phyloP scores from a whole-genome alignment of 2,113 vertebrate species.

The Aplodontia rufa region DNA sequence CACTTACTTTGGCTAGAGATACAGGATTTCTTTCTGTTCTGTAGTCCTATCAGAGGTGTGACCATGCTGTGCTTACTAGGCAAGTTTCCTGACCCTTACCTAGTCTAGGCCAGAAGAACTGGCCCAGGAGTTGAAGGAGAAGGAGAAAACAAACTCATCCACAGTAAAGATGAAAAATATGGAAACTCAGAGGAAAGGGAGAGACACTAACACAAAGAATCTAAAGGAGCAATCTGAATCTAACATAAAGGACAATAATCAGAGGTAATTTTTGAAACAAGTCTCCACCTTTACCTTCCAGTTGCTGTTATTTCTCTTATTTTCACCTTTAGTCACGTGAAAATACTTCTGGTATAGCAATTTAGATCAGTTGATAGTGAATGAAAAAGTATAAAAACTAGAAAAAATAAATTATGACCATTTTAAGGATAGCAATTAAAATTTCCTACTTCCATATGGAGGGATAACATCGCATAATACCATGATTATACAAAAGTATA shows the following conservation, averaged over 20 bases:
- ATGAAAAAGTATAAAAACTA: conserved; percentile 28
- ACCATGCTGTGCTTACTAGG: neutral
- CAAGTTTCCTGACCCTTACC: neutral
- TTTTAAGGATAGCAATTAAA: conserved; percentile 36
- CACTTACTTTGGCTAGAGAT: neutral
- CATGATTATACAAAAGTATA: neutral
- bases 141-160: neutral
- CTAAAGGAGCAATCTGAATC: neutral
- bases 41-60: neutral
- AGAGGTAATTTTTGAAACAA: neutral
- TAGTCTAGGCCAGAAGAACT: neutral
- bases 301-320: conserved; percentile 5
- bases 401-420: neutral
- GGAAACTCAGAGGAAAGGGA: neutral
- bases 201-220: neutral
- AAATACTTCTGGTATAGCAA: neutral
- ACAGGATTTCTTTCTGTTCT: neutral
- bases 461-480: neutral
- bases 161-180: neutral
- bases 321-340: neutral
- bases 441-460: neutral
- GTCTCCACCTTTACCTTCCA: neutral
- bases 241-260: neutral
- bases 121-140: neutral
- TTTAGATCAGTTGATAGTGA: neutral